Percentiles rank a stretch among this genome's conserved stretches.
Conservation (phyloP, 2,888 invertebrate species). For the Scaptomyza caliginosa region DNA sequence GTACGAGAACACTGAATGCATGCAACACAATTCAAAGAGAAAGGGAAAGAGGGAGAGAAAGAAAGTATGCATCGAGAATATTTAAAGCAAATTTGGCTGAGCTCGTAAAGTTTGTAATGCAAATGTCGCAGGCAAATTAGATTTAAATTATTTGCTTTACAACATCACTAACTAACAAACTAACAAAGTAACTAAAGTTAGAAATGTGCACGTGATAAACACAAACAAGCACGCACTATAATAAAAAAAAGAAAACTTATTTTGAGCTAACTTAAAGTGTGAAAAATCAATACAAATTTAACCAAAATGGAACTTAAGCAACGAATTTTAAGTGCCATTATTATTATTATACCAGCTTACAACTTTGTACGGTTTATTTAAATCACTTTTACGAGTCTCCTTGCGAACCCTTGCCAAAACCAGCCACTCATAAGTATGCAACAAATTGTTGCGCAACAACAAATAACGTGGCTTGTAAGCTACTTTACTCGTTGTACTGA, state of each 20-base stretch:
- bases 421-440: conserved; percentile 21
- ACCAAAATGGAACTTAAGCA: background rate
- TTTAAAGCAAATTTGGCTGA: conserved; percentile 32
- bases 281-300: too few species aligned
- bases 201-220: conserved; percentile 1
- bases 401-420: background rate
- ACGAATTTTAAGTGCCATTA: background rate
- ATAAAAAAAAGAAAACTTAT: background rate
- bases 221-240: background rate
- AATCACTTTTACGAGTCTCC: background rate
- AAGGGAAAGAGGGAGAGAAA: background rate
- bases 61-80: conserved; percentile 12
- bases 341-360: background rate
- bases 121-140: background rate
- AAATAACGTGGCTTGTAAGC: conserved; percentile 16
- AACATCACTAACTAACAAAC: background rate
- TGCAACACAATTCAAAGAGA: conserved; percentile 27
- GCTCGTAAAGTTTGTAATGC: conserved; percentile 4
- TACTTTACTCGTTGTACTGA: conserved; percentile 1
- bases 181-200: conserved; percentile 1
- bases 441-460: conserved; percentile 38
- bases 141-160: background rate
- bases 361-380: background rate
- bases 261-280: background rate
- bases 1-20: background rate